Base-by-base conservation (phyloP, 2,113 vertebrate species). In the Neomonachus schauinslandi region DNA sequence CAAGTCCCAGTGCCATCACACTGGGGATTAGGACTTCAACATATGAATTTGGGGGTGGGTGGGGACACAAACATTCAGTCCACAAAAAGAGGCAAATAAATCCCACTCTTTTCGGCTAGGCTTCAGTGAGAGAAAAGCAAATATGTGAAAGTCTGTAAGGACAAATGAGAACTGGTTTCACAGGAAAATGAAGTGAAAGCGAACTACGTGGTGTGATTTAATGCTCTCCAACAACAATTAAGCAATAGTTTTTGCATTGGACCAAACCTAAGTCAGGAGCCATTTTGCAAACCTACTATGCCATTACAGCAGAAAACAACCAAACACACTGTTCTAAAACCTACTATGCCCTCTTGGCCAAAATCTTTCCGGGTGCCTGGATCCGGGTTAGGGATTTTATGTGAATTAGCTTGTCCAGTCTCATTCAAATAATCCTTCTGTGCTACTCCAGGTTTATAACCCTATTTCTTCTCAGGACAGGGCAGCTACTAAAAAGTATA, bases 51-150 rank as follows among this genome's bases (percentile, higher is more conserved):
- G 42, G 53, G 26, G 7, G 39, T 83, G 39, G 39, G 39, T 28
- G 10, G 39, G 15, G 11, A 77, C 36, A 61, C 59, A 87, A 65
- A 53, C 33, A 77, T 81, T 53, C 28, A 57, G n/a, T 28, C 21
- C 12, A 91, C 69, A 59, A 87, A 81, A 94, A 91, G 21, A 95
- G 49, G 42, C n/a, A 95, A 89, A 11, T 63, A 42, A 89, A 92
- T 92, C 63, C 46, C 46, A 72, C 31, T 86, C 39, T 79, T 87
- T 95, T 83, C n/a, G 4, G 55, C 53, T 69, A 61, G 18, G 57
- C 67, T 93, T 89, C 72, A 61, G 9, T 26, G 83, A 96, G 22
- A 69, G n/a, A 51, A 96, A 93, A 61, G 36, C 46, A 95, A 95
- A 71, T 49, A 79, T 16, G 13, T 51, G 15, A 42, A 89, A 67